Percentiles rank a stretch among this genome's conserved stretches.
Evolutionary conservation across 2,113 vertebrate genomes (phyloP).

Genomic region (Fregata magnificens): DNA sequence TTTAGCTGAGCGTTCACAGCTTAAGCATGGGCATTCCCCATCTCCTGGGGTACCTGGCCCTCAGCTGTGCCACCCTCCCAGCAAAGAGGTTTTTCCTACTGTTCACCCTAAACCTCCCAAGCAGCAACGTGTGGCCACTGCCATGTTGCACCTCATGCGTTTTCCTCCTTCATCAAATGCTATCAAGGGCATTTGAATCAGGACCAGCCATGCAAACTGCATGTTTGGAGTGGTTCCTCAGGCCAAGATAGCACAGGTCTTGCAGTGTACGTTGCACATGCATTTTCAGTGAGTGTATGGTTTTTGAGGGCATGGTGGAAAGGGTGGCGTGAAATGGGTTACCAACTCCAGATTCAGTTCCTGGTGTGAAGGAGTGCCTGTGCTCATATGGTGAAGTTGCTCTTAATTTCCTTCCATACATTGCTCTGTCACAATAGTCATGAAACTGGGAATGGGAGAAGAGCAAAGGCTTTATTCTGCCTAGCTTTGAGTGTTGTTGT

Average conservation of each 20-base stretch:
- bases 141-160: rapidly evolving
- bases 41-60: background rate
- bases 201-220: background rate
- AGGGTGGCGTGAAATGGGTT: background rate
- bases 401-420: background rate
- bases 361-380: background rate
- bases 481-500: background rate
- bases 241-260: background rate
- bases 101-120: background rate
- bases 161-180: background rate
- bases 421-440: background rate
- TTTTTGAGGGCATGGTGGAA: background rate
- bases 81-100: background rate
- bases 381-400: background rate
- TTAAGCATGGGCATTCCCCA: background rate
- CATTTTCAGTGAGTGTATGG: background rate
- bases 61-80: background rate
- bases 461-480: background rate
- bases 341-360: background rate
- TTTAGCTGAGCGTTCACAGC: background rate
- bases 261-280: background rate
- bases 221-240: background rate
- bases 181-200: background rate
- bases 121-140: background rate
- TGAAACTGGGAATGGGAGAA: background rate